Evolutionary conservation across 2,888 invertebrate species (phyloP), one percentile per base, ranked within the genome.

Genomic region (Melanophora roralis): DNA sequence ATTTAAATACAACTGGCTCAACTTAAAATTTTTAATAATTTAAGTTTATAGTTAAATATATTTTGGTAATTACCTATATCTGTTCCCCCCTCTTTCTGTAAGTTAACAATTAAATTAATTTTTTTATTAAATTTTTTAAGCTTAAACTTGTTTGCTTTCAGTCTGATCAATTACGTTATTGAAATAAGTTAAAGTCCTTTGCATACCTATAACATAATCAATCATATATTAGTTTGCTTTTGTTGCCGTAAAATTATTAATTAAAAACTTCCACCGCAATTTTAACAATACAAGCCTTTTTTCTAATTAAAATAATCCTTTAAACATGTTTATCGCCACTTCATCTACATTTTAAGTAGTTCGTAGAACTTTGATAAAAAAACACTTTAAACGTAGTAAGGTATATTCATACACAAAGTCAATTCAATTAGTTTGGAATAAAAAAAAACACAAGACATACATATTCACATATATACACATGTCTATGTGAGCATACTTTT

Each of bases 321-420:
- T 49, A 79, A 67, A 40, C 19, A 40, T 55, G 72, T 67, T 78
- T 67, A 76, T 80, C 57, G 51, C 21, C 67, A 75, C 72, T 80
- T 72, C 72, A 80, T 80, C 75, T 68, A 79, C 67, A 57, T 62
- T 75, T 67, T 67, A 79, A 79, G 79, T 62, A 71, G 71, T 75
- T 79, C 67, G 53, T 34, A 72, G 67, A 79, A 79, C 60, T 78
- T 65, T 71, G 27, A 51, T 45, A 53, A 57, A 40, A 57, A 59
- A 16, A 49, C 6, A 27, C 3, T 5, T 27, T 5, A 16, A 16
- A 36, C 1, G 16, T 36, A 45, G 5, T 19, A 32, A 47, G 16
- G 21, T 14, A 49, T 11, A 53, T 32, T 47, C 45, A 23, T 19
- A 40, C 6, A 53, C 3, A 62, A 55, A 67, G 47, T 36, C 14